Conservation (phyloP, 2,113 vertebrate species). For the Apodemus speciosus region DNA sequence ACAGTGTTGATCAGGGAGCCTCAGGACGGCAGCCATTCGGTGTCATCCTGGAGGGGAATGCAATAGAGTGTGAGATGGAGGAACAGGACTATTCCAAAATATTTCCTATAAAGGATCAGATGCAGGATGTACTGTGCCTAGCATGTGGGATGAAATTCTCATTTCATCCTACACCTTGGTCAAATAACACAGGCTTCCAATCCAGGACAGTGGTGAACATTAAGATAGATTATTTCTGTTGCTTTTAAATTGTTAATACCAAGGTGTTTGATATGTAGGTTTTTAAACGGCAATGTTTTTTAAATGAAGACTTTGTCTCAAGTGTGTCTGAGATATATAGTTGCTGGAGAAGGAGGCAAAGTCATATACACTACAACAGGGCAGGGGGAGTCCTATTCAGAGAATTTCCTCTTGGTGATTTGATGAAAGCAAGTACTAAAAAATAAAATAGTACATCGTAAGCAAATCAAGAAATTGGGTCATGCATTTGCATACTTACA, state of each 20-base stretch:
- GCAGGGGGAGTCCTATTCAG: background rate
- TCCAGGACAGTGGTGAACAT: background rate
- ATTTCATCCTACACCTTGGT: background rate
- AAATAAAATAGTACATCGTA: background rate
- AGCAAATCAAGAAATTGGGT: conserved; percentile 55
- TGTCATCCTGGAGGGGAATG: background rate
- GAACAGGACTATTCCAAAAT: background rate
- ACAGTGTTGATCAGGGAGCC: background rate
- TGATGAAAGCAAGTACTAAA: conserved; percentile 36
- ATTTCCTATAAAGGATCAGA: background rate
- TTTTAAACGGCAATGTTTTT: background rate
- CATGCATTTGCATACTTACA: background rate
- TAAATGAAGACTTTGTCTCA: conserved; percentile 31
- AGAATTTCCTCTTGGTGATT: background rate
- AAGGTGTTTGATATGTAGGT: background rate
- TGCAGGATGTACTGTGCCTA: background rate
- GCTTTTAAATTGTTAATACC: background rate
- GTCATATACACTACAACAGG: background rate
- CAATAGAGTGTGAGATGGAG: background rate
- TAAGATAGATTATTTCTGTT: conserved; percentile 15
- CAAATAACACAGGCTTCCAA: background rate
- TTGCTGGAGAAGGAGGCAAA: background rate
- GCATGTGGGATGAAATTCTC: background rate
- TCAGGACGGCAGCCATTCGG: background rate
- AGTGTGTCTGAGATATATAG: background rate